Evolutionary conservation across 2,888 invertebrate species (phyloP).

Genomic region (Andrena trimmerana): DNA sequence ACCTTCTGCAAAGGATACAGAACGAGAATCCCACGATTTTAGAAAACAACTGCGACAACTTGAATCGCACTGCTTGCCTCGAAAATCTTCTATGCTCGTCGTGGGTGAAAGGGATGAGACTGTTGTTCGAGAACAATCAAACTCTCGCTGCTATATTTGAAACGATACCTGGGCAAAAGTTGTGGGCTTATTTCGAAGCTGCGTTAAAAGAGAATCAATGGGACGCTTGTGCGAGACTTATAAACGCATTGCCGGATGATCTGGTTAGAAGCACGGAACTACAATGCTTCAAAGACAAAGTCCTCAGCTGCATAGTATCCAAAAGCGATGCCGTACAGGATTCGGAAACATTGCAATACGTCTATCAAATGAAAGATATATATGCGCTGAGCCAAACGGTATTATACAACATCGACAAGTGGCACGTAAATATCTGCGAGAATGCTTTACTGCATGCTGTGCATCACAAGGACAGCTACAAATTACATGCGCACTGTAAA

Average conservation of each 20-base stretch:
- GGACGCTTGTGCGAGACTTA: conserved; percentile 84
- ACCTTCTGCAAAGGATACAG: conserved; percentile 89
- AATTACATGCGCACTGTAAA: conserved; percentile 76
- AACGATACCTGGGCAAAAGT: conserved; percentile 86
- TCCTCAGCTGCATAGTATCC: conserved; percentile 87
- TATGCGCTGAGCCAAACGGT: conserved; percentile 77
- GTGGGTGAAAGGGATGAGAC: conserved; percentile 86
- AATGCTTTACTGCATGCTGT: conserved; percentile 76
- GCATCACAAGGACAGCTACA: conserved; percentile 73
- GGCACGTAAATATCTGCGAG: conserved; percentile 79
- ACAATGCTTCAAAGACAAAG: conserved; percentile 87
- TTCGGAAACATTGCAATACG: conserved; percentile 69
- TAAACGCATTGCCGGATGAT: conserved; percentile 88
- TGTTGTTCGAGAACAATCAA: conserved; percentile 87
- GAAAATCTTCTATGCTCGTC: conserved; percentile 88
- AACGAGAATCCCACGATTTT: conserved; percentile 86
- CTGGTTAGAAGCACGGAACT: conserved; percentile 86
- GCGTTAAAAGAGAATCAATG: conserved; percentile 85
- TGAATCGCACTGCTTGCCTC: conserved; percentile 87
- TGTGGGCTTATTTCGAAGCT: conserved; percentile 86
- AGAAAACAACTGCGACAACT: conserved; percentile 86
- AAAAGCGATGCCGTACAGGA: conserved; percentile 85
- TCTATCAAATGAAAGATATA: conserved; percentile 79
- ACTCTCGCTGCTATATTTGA: conserved; percentile 88
- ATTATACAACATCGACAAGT: conserved; percentile 77